phyloP scores from a whole-genome alignment of 2,797 vertebrate genomes.

The Perodicticus potto region DNA sequence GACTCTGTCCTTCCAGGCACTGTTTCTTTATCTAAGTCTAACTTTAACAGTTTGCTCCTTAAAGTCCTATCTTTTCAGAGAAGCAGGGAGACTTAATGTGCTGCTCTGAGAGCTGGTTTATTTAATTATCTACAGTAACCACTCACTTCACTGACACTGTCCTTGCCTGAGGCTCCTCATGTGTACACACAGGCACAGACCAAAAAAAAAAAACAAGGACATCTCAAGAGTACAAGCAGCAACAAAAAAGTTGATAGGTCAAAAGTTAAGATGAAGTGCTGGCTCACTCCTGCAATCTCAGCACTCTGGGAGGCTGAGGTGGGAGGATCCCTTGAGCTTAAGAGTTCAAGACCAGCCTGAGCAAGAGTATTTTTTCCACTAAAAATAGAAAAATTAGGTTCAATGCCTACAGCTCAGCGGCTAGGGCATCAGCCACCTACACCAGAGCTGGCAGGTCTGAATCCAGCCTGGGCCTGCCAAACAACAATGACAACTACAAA shows the following conservation, averaged over 20 bases:
- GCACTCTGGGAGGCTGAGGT: too few relatives aligned
- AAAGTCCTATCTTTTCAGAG: not conserved
- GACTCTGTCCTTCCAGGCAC: conserved; percentile 22
- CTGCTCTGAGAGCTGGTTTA: conserved; percentile 11
- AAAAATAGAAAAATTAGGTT: too few relatives aligned
- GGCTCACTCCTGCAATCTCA: too few relatives aligned
- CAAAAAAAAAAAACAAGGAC: conserved; percentile 29
- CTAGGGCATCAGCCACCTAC: too few relatives aligned
- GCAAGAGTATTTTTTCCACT: too few relatives aligned
- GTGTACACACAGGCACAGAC: not conserved
- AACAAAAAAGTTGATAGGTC: not conserved
- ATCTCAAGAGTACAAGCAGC: not conserved
- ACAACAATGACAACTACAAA: too few relatives aligned
- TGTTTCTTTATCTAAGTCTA: conserved; percentile 5
- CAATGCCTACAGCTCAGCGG: too few relatives aligned
- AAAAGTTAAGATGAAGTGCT: not conserved
- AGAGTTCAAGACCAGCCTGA: too few relatives aligned
- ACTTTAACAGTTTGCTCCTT: not conserved
- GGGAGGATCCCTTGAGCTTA: too few relatives aligned
- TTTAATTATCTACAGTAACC: not conserved
- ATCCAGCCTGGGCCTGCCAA: too few relatives aligned
- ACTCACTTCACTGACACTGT: not conserved
- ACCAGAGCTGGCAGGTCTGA: too few relatives aligned
- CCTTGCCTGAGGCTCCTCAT: not conserved
- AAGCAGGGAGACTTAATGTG: not conserved